phyloP scores from a whole-genome alignment of 2,888 invertebrate genomes.

The Megamerina dolium region DNA sequence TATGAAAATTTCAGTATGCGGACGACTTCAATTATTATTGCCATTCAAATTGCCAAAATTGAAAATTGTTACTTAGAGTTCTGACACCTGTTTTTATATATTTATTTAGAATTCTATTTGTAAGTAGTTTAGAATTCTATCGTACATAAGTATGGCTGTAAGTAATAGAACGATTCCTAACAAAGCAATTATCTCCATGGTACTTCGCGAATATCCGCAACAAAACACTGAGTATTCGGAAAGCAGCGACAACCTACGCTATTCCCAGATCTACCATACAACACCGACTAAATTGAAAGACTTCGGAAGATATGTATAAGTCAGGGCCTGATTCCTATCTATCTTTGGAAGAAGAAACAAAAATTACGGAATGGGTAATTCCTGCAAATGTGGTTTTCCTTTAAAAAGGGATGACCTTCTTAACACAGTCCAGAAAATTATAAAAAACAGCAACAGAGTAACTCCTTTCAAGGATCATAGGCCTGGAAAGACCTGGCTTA shows the following conservation, averaged over 20 bases:
- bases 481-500: constrained; percentile 9
- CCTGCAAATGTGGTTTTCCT: constrained; percentile 7
- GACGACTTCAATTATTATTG: too few species aligned
- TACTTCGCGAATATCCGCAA: too few species aligned
- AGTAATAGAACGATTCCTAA: too few species aligned
- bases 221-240: not conserved
- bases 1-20: too few species aligned
- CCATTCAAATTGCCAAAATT: too few species aligned
- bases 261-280: constrained; percentile 3
- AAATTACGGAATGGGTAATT: constrained; percentile 8
- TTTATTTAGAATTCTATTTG: too few species aligned
- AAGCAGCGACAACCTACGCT: constrained; percentile 4
- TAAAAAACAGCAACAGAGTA: constrained; percentile 10
- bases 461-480: constrained; percentile 8
- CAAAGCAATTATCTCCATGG: too few species aligned
- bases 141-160: too few species aligned
- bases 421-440: constrained; percentile 7
- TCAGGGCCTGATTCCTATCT: constrained; percentile 2
- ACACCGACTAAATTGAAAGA: not conserved
- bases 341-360: not conserved
- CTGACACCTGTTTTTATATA: too few species aligned
- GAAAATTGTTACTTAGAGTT: too few species aligned
- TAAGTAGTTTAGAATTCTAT: too few species aligned
- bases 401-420: constrained; percentile 6
- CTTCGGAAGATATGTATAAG: not conserved